These are phyloP conservation scores for Eolophus roseicapilla DNA, from an alignment of 2,113 vertebrate species.

Conservation along the genomic window DNA sequence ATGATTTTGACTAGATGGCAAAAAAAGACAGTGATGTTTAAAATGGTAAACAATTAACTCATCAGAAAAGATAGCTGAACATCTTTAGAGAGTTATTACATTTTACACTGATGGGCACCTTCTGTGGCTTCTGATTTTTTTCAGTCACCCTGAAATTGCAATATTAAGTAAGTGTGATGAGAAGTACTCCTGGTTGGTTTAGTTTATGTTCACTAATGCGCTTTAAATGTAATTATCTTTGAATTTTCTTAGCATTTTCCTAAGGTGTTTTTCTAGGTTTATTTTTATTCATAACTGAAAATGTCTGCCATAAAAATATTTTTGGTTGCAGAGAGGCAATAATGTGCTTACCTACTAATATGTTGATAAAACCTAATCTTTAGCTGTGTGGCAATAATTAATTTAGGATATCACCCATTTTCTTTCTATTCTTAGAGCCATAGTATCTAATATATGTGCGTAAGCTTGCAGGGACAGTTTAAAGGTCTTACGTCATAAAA, in stretches of 20 bases:
- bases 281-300: conserved; percentile 33
- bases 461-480: not conserved
- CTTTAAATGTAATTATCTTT: conserved; percentile 37
- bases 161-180: conserved; percentile 42
- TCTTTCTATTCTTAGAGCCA: not conserved
- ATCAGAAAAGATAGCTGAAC: not conserved
- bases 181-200: conserved; percentile 44
- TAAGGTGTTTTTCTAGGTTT: not conserved
- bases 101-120: not conserved
- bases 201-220: conserved; percentile 33
- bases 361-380: not conserved
- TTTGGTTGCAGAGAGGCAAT: not conserved
- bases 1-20: not conserved
- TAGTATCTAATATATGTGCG: not conserved
- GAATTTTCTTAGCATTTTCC: conserved; percentile 3
- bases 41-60: not conserved
- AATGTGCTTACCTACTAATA: not conserved
- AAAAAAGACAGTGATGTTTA: not conserved
- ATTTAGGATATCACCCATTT: not conserved
- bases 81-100: not conserved
- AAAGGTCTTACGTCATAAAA: not conserved
- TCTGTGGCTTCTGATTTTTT: conserved; percentile 10
- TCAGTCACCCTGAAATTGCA: conserved; percentile 16
- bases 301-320: not conserved
- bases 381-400: not conserved